phyloP scores from a whole-genome alignment of 1,140 invertebrate genomes.

The Magallana ariakensis region DNA sequence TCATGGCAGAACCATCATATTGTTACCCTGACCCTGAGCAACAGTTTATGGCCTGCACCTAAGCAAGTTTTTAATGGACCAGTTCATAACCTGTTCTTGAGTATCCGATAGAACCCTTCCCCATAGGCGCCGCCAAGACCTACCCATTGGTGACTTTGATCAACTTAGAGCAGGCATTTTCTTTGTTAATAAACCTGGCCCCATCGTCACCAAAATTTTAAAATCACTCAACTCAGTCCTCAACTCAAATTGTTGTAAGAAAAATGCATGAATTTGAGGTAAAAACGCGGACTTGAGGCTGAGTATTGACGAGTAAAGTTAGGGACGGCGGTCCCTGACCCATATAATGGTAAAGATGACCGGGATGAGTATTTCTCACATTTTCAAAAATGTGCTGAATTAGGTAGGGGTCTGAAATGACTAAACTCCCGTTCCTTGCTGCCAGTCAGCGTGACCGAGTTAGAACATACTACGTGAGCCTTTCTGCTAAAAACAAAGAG shows the following conservation, averaged over 20 bases:
- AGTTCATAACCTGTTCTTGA: background rate
- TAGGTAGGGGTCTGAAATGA: slow-evolving; percentile 27
- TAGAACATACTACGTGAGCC: slow-evolving; percentile 45
- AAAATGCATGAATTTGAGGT: too few relatives aligned
- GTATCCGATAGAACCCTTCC: background rate
- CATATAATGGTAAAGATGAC: slow-evolving; percentile 48
- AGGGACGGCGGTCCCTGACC: background rate
- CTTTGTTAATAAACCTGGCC: slow-evolving; percentile 45
- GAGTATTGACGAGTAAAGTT: too few relatives aligned
- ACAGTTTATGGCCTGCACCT: background rate
- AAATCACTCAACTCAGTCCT: too few relatives aligned
- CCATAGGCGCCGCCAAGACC: background rate
- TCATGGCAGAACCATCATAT: background rate
- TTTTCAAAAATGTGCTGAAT: slow-evolving; percentile 49
- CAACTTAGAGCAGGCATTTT: background rate
- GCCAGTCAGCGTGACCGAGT: slow-evolving; percentile 39
- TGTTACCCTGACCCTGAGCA: background rate
- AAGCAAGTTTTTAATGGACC: background rate
- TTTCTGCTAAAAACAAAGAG: slow-evolving; percentile 8
- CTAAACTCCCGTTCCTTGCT: slow-evolving; percentile 39
- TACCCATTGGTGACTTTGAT: background rate
- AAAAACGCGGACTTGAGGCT: too few relatives aligned
- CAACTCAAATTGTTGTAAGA: too few relatives aligned
- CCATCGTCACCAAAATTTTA: too few relatives aligned
- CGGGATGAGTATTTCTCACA: slow-evolving; percentile 54